Evolutionary conservation across 2,888 invertebrate species (phyloP), one percentile per base, ranked within the genome.

Genomic region (Allygus modestus): DNA sequence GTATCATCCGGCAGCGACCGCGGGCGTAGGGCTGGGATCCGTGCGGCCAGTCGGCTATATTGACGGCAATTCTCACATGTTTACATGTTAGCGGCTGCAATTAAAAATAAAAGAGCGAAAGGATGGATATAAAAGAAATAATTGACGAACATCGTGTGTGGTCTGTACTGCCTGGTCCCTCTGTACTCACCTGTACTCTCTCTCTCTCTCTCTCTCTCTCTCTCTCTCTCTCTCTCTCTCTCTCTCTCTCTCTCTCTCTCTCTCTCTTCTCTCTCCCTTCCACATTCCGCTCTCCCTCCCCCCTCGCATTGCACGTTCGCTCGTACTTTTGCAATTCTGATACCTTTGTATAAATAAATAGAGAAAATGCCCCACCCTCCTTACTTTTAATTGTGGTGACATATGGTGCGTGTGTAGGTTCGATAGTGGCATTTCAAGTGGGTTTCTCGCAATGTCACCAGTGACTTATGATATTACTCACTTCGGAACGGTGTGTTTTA

Each of bases 141-240:
- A 79, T 79, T 79, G 79, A 79, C 58, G 79, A 79, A 79, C 54
- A 31, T 58, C 79, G 79, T 79, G 79, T 79, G 79, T 79, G 79
- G 79, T 79, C 79, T 33, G 41, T 33, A 33, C 15, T 33, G 33
- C 69, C 23, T 5, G 5, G n/a, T 43, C 23, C 26, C 73, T 26
- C 75, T 46, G 73, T n/a, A 28, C 51, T 1, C 46, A 0, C n/a
- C 28, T 31, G 23, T 31, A 20, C 51, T 75, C 23, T 5, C 20
- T 43, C 23, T 20, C 46, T 31, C 71, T 71, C 71, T 33, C 33
- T 33, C 33, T 12, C 37, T 12, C 73, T 20, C 41, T 28, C 69
- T 15, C 71, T 20, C 31, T 12, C 28, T 11, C 46, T 15, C n/a
- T 77, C 75, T n/a, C 46, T 5, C 12, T 73, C 46, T 20, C 41